A percentile compares a stretch with the other conserved stretches of the same genome.
Evolutionary conservation across 2,888 invertebrate genomes (phyloP).

Genomic region (Acanthosepion pharaonis): DNA sequence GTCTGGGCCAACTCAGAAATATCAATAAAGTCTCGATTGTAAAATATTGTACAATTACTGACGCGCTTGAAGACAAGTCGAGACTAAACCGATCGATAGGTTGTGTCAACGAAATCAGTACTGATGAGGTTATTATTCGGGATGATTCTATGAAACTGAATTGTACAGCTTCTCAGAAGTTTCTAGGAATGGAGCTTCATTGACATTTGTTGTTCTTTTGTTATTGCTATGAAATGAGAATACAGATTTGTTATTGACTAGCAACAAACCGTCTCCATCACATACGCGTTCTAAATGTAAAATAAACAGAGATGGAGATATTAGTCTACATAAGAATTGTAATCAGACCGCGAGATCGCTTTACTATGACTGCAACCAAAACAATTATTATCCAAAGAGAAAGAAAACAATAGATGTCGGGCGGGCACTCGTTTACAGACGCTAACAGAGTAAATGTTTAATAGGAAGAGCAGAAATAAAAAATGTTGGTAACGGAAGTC

Average conservation of each 20-base stretch:
- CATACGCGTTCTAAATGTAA: not conserved
- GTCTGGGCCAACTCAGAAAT: not conserved
- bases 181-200: not conserved
- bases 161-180: not conserved
- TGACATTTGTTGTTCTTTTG: not conserved
- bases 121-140: not conserved
- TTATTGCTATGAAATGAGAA: not conserved
- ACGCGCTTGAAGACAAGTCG: not conserved
- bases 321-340: not conserved
- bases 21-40: not conserved
- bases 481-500: too few species aligned
- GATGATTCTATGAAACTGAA: not conserved
- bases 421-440: too few species aligned
- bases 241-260: not conserved
- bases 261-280: not conserved
- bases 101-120: not conserved
- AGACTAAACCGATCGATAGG: not conserved
- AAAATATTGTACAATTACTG: slow-evolving; percentile 4
- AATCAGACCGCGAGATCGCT: not conserved
- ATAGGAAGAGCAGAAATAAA: too few species aligned
- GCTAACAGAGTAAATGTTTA: too few species aligned
- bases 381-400: too few species aligned
- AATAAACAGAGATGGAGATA: not conserved
- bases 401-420: too few species aligned
- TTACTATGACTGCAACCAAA: too few species aligned